phyloP scores from a whole-genome alignment of 1,140 invertebrate species.

The Conus betulinus region DNA sequence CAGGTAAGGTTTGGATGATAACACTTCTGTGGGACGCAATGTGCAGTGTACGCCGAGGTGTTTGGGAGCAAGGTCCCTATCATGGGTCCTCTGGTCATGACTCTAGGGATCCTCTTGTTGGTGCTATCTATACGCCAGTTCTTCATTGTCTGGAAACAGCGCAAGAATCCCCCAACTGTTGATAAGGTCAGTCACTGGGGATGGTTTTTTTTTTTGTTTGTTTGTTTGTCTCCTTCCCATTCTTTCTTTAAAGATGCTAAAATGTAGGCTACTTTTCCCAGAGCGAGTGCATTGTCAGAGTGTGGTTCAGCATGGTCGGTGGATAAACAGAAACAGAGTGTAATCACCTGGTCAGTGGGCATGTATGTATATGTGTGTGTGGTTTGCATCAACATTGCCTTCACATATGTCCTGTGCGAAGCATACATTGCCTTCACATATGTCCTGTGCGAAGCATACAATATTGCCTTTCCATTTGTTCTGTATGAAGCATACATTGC shows the following conservation, averaged over 20 bases:
- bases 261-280: too few species aligned
- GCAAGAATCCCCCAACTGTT: background rate
- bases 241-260: background rate
- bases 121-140: slow-evolving; percentile 29
- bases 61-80: slow-evolving; percentile 35
- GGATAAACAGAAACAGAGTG: too few species aligned
- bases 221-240: background rate
- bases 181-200: slow-evolving; percentile 3
- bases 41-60: slow-evolving; percentile 33
- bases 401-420: too few species aligned
- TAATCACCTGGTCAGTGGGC: too few species aligned
- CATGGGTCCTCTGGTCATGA: slow-evolving; percentile 32
- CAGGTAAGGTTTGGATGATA: background rate
- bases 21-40: background rate
- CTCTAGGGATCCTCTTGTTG: slow-evolving; percentile 18
- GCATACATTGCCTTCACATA: too few species aligned
- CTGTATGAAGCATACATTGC: too few species aligned
- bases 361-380: too few species aligned
- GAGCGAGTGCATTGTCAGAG: too few species aligned
- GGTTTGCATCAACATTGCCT: too few species aligned
- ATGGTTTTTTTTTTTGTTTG: background rate
- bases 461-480: too few species aligned
- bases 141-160: slow-evolving; percentile 28
- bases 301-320: too few species aligned
- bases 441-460: too few species aligned